A percentile compares a stretch with the other conserved stretches of the same genome.
Conservation (phyloP, 1,140 invertebrate species). For the Dendroctonus ponderosae region DNA sequence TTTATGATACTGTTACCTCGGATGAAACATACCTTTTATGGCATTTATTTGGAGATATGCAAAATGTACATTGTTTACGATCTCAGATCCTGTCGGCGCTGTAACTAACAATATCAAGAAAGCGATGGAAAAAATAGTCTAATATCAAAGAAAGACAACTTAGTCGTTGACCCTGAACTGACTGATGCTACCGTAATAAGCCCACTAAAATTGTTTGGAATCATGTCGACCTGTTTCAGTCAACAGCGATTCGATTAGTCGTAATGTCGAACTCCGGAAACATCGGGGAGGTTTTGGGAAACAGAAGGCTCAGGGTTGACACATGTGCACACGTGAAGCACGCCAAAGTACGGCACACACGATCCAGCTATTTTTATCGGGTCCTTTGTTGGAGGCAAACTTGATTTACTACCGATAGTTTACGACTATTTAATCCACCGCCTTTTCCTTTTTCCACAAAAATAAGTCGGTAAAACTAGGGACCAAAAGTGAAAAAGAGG, state of each 20-base stretch:
- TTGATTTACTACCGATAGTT: conserved; percentile 32
- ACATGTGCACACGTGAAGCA: conserved; percentile 30
- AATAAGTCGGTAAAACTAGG: too few species aligned
- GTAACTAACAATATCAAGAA: too few species aligned
- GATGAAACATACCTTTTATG: too few species aligned
- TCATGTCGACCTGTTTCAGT: conserved; percentile 12
- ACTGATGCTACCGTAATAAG: too few species aligned
- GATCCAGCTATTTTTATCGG: conserved; percentile 31
- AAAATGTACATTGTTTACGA: too few species aligned
- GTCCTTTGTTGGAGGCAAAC: conserved; percentile 22
- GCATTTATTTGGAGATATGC: too few species aligned
- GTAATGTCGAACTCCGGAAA: conserved; percentile 27
- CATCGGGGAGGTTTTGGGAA: conserved; percentile 23
- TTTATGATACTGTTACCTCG: too few species aligned
- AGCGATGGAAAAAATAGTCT: too few species aligned
- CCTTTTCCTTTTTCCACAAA: not conserved
- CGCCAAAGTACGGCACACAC: conserved; percentile 29
- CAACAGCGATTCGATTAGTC: conserved; percentile 27
- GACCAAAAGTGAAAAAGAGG: too few species aligned
- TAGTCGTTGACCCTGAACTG: too few species aligned
- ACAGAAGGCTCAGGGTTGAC: conserved; percentile 29
- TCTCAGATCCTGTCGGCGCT: too few species aligned
- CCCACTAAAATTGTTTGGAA: conserved; percentile 10
- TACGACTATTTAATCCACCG: conserved; percentile 13
- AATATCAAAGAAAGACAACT: too few species aligned